A percentile compares a stretch with the other conserved stretches of the same genome.
Evolutionary conservation across 2,113 vertebrate species (phyloP).

Genomic region (Ammospiza caudacuta): DNA sequence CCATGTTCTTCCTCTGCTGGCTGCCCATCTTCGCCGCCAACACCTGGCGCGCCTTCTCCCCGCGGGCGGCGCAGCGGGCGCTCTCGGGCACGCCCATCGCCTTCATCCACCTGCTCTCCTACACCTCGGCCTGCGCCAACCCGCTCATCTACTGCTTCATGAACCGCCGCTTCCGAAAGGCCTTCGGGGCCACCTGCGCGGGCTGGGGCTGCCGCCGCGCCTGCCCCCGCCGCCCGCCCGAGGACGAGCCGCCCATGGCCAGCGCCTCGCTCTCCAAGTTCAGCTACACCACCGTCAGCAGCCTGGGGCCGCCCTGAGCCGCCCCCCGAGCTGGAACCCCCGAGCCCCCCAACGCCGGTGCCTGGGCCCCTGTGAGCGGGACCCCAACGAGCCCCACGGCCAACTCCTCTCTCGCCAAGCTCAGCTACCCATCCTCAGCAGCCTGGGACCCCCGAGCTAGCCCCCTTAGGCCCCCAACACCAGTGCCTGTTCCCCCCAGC

Average conservation of each 20-base stretch:
- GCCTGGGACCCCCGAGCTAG: background rate
- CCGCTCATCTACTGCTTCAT: slow-evolving; percentile 98
- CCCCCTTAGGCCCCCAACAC: background rate
- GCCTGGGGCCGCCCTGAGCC: slow-evolving; percentile 82
- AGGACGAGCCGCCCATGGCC: slow-evolving; percentile 71
- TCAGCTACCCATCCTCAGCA: background rate
- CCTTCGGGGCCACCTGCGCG: slow-evolving; percentile 82
- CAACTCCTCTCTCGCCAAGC: background rate
- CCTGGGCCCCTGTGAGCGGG: background rate
- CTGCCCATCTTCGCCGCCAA: slow-evolving; percentile 92
- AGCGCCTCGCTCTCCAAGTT: slow-evolving; percentile 88
- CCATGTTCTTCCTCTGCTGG: slow-evolving; percentile 94
- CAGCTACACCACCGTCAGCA: slow-evolving; percentile 95
- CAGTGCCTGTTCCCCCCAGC: background rate
- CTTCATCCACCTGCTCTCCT: slow-evolving; percentile 92
- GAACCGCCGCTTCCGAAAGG: slow-evolving; percentile 94
- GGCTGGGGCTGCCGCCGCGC: slow-evolving; percentile 67
- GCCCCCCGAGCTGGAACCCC: background rate
- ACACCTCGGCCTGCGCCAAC: slow-evolving; percentile 90
- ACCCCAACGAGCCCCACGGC: background rate
- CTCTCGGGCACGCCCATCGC: slow-evolving; percentile 91
- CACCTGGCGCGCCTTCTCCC: slow-evolving; percentile 91
- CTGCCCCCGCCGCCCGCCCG: slow-evolving; percentile 62
- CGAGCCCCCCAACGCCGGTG: background rate
- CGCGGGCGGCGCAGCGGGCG: slow-evolving; percentile 72